phyloP scores from a whole-genome alignment of 1,140 invertebrate species.

The Musca domestica region DNA sequence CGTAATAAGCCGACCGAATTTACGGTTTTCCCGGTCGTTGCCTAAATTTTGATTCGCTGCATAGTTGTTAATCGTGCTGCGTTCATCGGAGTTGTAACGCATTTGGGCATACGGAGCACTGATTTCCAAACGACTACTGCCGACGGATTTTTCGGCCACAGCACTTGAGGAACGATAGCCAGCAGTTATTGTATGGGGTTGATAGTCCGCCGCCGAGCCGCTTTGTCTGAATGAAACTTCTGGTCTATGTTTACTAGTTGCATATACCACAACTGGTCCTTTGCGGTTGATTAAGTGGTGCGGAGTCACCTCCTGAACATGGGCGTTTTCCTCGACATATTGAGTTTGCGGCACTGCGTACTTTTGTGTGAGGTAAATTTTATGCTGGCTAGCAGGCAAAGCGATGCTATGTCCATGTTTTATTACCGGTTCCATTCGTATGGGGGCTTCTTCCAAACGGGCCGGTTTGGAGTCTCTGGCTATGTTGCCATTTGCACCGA shows the following conservation, averaged over 20 bases:
- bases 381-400: constrained; percentile 46
- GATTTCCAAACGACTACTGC: constrained; percentile 32
- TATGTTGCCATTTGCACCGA: background rate
- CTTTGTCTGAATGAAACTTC: constrained; percentile 1
- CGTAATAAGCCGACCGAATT: background rate
- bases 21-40: background rate
- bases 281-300: constrained; percentile 38
- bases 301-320: constrained; percentile 40
- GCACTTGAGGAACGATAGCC: background rate
- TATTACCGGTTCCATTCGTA: constrained; percentile 36
- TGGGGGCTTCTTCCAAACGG: constrained; percentile 31
- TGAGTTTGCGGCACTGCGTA: constrained; percentile 27
- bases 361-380: constrained; percentile 42
- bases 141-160: background rate
- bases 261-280: constrained; percentile 39
- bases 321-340: constrained; percentile 32
- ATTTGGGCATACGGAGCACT: constrained; percentile 48
- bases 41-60: background rate
- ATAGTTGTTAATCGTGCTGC: background rate
- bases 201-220: background rate
- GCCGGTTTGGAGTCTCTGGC: constrained; percentile 41
- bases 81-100: constrained; percentile 38
- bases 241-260: constrained; percentile 26
- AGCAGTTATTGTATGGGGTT: background rate
- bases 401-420: constrained; percentile 51